Percentiles rank a stretch among this genome's conserved stretches.
phyloP scores from a whole-genome alignment of 2,113 vertebrate genomes.

The Marmota monax region DNA sequence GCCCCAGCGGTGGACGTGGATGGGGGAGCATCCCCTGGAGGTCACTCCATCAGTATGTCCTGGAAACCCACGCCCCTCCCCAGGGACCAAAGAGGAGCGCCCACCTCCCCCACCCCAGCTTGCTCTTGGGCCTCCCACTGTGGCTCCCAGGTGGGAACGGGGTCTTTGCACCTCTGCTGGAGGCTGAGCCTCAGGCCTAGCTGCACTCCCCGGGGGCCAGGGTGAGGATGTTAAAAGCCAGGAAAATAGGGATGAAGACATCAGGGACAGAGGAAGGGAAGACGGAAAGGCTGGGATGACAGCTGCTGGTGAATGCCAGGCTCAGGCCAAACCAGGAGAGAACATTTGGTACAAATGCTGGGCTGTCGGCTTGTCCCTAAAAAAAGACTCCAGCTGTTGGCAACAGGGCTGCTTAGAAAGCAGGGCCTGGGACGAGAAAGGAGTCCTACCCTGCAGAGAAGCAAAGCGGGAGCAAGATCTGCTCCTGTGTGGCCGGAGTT shows the following conservation, averaged over 20 bases:
- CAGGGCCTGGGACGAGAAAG: background rate
- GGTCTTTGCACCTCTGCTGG: background rate
- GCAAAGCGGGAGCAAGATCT: background rate
- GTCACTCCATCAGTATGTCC: background rate
- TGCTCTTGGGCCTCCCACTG: background rate
- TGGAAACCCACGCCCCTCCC: background rate
- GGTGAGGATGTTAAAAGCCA: background rate
- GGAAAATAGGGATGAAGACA: background rate
- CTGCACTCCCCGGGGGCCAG: background rate
- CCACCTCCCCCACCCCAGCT: too few species aligned
- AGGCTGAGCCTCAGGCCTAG: too few species aligned
- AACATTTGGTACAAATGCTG: constrained; percentile 28
- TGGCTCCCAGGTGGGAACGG: background rate
- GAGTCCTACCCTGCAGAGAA: background rate
- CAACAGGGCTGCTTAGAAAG: background rate
- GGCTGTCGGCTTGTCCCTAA: background rate
- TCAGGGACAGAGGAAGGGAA: background rate
- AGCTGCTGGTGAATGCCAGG: background rate
- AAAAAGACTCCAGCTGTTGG: background rate
- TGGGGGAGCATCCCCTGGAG: accelerated
- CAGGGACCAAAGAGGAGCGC: accelerated
- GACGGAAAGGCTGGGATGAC: background rate
- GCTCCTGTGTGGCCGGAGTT: background rate
- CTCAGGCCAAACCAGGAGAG: background rate
- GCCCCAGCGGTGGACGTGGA: accelerated